A percentile compares a stretch with the other conserved stretches of the same genome.
Evolutionary conservation across 2,113 vertebrate species (phyloP).

Genomic region (Crotophaga sulcirostris): DNA sequence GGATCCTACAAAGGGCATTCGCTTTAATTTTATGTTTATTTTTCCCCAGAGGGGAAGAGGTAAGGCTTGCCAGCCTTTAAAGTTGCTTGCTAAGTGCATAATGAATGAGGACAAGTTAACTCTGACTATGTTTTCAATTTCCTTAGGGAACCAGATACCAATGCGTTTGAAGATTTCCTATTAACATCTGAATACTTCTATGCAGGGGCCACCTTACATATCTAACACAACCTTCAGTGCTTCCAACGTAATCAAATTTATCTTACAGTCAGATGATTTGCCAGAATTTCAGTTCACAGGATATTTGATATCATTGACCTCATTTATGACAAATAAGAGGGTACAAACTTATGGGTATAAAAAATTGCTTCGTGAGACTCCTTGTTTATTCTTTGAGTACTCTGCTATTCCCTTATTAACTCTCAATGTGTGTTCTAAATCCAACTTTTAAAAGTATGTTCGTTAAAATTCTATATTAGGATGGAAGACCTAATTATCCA

Average conservation of each 20-base stretch:
- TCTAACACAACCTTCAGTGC: not conserved
- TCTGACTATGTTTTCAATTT: not conserved
- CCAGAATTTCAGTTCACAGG: not conserved
- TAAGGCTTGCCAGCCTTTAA: not conserved
- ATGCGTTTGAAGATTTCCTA: not conserved
- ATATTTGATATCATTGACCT: not conserved
- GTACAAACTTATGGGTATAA: not conserved
- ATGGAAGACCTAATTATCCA: not conserved
- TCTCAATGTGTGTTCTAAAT: not conserved
- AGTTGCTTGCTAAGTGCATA: not conserved
- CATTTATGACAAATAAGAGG: not conserved
- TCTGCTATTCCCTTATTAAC: not conserved
- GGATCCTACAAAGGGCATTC: not conserved
- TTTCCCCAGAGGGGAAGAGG: not conserved
- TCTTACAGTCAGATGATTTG: not conserved
- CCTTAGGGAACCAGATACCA: not conserved
- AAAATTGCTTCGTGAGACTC: not conserved
- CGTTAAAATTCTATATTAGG: not conserved
- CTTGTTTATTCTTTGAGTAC: not conserved
- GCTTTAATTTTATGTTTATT: conserved; percentile 9
- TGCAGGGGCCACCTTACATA: not conserved
- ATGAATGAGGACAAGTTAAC: not conserved
- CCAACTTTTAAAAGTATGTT: not conserved
- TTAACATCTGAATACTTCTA: not conserved
- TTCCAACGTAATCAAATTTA: not conserved